phyloP scores from a whole-genome alignment of 2,113 vertebrate species.

The Leucosticte australis region DNA sequence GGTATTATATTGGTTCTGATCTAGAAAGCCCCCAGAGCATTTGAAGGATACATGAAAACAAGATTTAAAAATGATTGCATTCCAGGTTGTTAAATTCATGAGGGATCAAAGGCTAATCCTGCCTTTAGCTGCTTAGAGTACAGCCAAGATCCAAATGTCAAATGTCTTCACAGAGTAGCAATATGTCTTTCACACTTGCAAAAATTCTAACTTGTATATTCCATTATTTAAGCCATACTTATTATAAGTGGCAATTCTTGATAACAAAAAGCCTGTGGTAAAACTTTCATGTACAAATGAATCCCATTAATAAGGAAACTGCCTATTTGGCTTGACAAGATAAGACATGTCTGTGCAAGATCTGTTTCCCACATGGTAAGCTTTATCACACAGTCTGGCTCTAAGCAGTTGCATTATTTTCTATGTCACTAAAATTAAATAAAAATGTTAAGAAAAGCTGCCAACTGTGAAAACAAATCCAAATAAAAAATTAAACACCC shows the following conservation, averaged over 20 bases:
- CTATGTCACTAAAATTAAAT: not conserved
- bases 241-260: not conserved
- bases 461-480: constrained; percentile 2
- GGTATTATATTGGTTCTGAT: not conserved
- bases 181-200: not conserved
- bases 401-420: constrained; percentile 8
- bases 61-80: not conserved
- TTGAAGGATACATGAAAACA: not conserved
- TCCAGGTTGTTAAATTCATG: not conserved
- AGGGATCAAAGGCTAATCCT: constrained; percentile 42
- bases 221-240: not conserved
- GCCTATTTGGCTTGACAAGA: not conserved
- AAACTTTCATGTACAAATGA: constrained; percentile 12
- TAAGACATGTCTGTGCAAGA: not conserved
- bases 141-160: not conserved
- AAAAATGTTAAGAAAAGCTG: not conserved
- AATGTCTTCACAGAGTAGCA: not conserved
- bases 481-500: not conserved
- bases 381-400: not conserved
- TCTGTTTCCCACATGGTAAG: not conserved
- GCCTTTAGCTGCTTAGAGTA: not conserved
- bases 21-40: not conserved
- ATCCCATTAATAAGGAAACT: not conserved
- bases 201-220: not conserved
- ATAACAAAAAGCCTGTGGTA: not conserved